phyloP scores from a whole-genome alignment of 2,888 invertebrate genomes.

The Lordiphosa andalusiaca region DNA sequence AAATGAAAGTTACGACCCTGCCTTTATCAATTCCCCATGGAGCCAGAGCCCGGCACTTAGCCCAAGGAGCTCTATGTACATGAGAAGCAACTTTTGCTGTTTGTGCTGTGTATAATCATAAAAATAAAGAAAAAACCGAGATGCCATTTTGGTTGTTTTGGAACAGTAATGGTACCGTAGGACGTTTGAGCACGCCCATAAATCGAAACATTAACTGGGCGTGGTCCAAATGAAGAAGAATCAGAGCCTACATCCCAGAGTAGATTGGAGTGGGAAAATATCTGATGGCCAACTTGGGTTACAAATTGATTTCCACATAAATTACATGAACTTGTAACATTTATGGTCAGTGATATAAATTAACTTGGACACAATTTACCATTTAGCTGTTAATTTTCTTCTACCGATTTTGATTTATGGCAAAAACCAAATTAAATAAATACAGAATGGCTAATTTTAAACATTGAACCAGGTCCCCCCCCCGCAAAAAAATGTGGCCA shows the following conservation, averaged over 20 bases:
- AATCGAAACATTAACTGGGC: constrained; percentile 73
- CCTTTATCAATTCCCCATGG: constrained; percentile 64
- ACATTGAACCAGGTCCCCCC: constrained; percentile 18
- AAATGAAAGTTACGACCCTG: constrained; percentile 17
- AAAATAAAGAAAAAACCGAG: constrained; percentile 33
- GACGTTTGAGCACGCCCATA: constrained; percentile 40
- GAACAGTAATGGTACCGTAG: constrained; percentile 22
- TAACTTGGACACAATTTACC: constrained; percentile 18
- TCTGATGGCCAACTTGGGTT: constrained; percentile 29
- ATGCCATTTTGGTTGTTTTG: constrained; percentile 26
- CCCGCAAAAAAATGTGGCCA: constrained; percentile 65
- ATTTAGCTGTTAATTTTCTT: constrained; percentile 29
- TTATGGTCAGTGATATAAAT: constrained; percentile 46
- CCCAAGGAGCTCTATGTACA: constrained; percentile 28
- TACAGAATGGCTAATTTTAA: constrained; percentile 35
- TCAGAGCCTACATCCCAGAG: constrained; percentile 6
- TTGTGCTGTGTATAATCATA: constrained; percentile 33
- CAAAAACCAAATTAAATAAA: constrained; percentile 13
- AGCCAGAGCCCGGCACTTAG: constrained; percentile 53
- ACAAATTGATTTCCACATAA: constrained; percentile 69
- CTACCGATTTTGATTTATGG: constrained; percentile 37
- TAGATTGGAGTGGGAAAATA: constrained; percentile 22
- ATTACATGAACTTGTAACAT: constrained; percentile 42
- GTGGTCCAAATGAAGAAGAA: constrained; percentile 30
- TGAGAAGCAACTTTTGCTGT: constrained; percentile 2